Base-by-base conservation (phyloP, 2,888 invertebrate genomes). In the Megaustenia siamemsis region DNA sequence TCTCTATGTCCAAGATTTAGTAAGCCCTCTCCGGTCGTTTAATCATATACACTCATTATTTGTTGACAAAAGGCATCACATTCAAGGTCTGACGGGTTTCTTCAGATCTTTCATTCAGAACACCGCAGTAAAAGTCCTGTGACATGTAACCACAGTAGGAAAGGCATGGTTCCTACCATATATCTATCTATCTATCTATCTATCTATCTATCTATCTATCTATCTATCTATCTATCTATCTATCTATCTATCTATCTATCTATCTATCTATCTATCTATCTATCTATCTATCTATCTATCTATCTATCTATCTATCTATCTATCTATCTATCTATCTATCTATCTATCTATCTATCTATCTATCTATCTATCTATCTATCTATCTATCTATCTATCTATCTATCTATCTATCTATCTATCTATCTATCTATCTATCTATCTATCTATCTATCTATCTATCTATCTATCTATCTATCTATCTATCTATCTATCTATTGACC, bases 201-300 rank as follows among this genome's bases (percentile, higher is more conserved):
- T 60, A 60, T 60, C 18, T 60, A 60, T 60, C 18, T 60, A 60
- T 60, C 18, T 60, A 60, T 60, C 18, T 60, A 60, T 60, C 18
- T 60, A 60, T 60, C 18, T 60, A 60, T 60, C 18, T 60, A 60
- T 60, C 18, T 60, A 60, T 60, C 18, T 60, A 60, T 60, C 18
- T 60, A 60, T 60, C 18, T 60, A 18, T 2, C 21, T 60, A 60
- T 18, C n/a, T 60, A n/a, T 24, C n/a, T 60, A 60, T 60, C 49
- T 49, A 63, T 63, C 63, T 63, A 63, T 63, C 63, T 28, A 63
- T 63, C 63, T 63, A 63, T 63, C 63, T 63, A 63, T 63, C 63
- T 63, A 63, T 63, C 63, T 63, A 63, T 63, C 63, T 63, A 63
- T 63, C 63, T 63, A 63, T 63, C 63, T 63, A 63, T 63, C 63